These are phyloP conservation scores for Entomobrya multifasciata DNA, from an alignment of 2,888 invertebrate genomes.

Conservation along the genomic window DNA sequence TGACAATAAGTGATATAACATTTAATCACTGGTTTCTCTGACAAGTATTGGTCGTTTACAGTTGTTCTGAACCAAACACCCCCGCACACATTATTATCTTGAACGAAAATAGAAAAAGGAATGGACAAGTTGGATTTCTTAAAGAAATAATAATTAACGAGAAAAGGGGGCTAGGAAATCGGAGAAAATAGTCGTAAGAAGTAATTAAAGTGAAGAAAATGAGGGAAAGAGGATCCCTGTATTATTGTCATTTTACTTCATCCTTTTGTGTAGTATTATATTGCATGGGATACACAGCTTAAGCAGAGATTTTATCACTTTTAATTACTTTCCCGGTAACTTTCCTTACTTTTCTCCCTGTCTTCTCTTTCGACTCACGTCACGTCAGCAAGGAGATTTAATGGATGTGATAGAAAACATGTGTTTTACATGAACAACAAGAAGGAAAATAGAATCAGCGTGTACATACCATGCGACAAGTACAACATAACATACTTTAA, in stretches of 20 bases:
- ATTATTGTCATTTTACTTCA: background rate
- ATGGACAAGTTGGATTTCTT: background rate
- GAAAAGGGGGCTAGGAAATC: background rate
- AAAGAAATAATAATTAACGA: background rate
- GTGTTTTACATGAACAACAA: background rate
- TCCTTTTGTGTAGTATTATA: background rate
- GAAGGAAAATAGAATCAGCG: too few relatives aligned
- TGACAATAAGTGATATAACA: too few relatives aligned
- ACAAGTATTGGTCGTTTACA: too few relatives aligned
- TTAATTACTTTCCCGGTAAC: background rate
- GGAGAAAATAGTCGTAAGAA: background rate
- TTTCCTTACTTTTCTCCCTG: background rate
- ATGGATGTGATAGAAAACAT: constrained; percentile 1
- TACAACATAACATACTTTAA: too few relatives aligned
- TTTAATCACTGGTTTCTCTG: too few relatives aligned
- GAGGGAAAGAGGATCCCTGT: background rate
- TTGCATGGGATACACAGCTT: background rate
- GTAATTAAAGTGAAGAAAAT: constrained; percentile 17
- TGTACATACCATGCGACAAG: background rate
- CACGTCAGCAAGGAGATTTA: background rate
- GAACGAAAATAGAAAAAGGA: background rate
- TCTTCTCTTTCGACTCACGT: background rate
- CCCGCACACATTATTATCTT: too few relatives aligned
- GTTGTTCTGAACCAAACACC: too few relatives aligned
- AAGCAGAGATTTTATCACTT: constrained; percentile 25